Conservation (phyloP, 1,140 invertebrate genomes). For the Drosophila prosaltans region DNA sequence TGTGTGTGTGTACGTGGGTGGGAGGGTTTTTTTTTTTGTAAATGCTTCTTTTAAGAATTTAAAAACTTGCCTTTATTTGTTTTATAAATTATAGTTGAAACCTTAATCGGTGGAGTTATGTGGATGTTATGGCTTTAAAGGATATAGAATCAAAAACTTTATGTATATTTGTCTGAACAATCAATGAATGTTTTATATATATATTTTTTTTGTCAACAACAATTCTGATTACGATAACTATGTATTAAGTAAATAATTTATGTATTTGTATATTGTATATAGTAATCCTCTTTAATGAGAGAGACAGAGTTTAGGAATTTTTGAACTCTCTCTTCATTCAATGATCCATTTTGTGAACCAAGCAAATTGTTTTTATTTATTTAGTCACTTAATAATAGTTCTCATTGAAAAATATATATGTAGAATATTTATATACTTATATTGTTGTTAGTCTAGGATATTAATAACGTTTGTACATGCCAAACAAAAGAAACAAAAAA, state of each 20-base stretch:
- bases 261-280: conserved; percentile 4
- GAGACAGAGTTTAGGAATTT: conserved; percentile 1
- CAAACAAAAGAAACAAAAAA: conserved; percentile 13
- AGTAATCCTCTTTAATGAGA: conserved; percentile 2
- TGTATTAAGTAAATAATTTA: conserved; percentile 4
- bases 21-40: background rate
- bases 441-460: background rate
- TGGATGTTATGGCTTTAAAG: conserved; percentile 35
- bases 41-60: conserved; percentile 8
- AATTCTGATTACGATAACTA: conserved; percentile 12
- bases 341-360: background rate
- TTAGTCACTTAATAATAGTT: conserved; percentile 5
- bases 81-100: conserved; percentile 43
- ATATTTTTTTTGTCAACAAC: background rate
- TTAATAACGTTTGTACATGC: conserved; percentile 24
- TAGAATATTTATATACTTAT: conserved; percentile 5
- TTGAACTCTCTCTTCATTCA: background rate
- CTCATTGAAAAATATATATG: conserved; percentile 2
- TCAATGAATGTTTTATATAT: background rate
- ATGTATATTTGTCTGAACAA: background rate
- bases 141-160: conserved; percentile 13
- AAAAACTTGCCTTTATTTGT: conserved; percentile 25
- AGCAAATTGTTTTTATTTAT: background rate
- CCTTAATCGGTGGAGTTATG: conserved; percentile 45
- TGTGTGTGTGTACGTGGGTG: background rate